Evolutionary conservation across 2,888 invertebrate genomes (phyloP).

Genomic region (Trichacis sp.): DNA sequence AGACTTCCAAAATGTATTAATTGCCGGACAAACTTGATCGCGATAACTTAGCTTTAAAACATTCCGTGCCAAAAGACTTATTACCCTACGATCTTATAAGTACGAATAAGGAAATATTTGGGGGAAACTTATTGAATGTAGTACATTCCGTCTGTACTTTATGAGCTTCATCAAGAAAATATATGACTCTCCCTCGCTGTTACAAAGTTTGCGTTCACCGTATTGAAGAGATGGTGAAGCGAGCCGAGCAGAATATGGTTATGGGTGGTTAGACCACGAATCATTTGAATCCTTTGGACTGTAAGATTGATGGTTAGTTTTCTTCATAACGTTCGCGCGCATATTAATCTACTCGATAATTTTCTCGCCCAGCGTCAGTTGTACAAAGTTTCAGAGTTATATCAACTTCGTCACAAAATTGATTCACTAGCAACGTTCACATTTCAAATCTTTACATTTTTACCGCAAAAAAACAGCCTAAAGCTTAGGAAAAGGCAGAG

Average conservation of each 20-base stretch:
- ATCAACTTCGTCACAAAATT: not conserved
- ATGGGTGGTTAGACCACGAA: constrained; percentile 41
- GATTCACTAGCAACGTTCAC: not conserved
- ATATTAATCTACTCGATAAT: constrained; percentile 35
- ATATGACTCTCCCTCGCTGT: constrained; percentile 53
- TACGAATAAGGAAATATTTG: constrained; percentile 24
- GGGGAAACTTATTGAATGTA: constrained; percentile 14
- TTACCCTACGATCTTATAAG: not conserved
- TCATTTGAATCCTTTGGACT: constrained; percentile 39
- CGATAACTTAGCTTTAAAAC: not conserved
- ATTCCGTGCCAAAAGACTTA: not conserved
- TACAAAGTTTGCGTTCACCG: constrained; percentile 42
- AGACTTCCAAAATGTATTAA: not conserved
- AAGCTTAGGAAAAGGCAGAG: too few relatives aligned
- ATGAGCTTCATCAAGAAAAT: constrained; percentile 60
- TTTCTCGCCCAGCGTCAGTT: constrained; percentile 25
- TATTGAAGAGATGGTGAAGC: constrained; percentile 42
- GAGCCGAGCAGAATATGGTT: constrained; percentile 38
- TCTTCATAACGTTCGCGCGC: constrained; percentile 40
- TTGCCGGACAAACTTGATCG: not conserved
- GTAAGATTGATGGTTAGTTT: constrained; percentile 42
- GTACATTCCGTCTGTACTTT: constrained; percentile 55
- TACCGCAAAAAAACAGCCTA: too few relatives aligned
- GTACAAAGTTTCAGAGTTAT: constrained; percentile 35
- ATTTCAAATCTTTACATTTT: not conserved